These are phyloP conservation scores for Calliphora vomitoria DNA, from an alignment of 2,888 invertebrate genomes.

Conservation along the genomic window DNA sequence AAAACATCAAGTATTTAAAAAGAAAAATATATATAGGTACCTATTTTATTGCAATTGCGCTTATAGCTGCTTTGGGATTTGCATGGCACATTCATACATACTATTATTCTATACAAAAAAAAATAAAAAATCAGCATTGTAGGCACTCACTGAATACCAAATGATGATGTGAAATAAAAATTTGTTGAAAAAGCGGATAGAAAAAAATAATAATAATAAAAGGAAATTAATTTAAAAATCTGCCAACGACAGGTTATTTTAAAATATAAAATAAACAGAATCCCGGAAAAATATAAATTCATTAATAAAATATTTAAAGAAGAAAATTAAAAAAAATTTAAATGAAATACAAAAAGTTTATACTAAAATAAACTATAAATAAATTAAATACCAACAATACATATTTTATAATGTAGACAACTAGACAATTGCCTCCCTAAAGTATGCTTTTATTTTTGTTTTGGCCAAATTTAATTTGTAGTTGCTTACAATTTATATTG, in stretches of 20 bases:
- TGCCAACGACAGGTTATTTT: slow-evolving; percentile 69
- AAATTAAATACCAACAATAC: neutral
- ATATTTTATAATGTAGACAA: neutral
- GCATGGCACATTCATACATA: neutral
- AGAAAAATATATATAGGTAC: neutral
- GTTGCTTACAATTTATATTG: neutral
- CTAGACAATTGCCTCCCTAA: slow-evolving; percentile 14
- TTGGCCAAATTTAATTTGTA: neutral
- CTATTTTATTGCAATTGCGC: neutral
- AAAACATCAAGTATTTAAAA: neutral
- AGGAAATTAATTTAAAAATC: slow-evolving; percentile 76
- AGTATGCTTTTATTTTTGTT: slow-evolving; percentile 37
- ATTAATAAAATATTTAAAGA: slow-evolving; percentile 30
- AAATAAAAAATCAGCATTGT: neutral
- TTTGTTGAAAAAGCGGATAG: slow-evolving; percentile 30
- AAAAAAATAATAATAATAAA: slow-evolving; percentile 47
- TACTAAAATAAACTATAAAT: neutral
- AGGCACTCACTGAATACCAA: slow-evolving; percentile 15
- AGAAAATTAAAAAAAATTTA: neutral
- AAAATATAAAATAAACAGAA: slow-evolving; percentile 42
- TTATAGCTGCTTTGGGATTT: neutral
- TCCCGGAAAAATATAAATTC: neutral
- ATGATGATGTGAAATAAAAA: slow-evolving; percentile 38
- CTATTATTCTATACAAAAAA: neutral
- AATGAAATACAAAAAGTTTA: neutral